A percentile compares a stretch with the other conserved stretches of the same genome.
phyloP scores from a whole-genome alignment of 2,113 vertebrate species.

The Leucoraja erinaceus region DNA sequence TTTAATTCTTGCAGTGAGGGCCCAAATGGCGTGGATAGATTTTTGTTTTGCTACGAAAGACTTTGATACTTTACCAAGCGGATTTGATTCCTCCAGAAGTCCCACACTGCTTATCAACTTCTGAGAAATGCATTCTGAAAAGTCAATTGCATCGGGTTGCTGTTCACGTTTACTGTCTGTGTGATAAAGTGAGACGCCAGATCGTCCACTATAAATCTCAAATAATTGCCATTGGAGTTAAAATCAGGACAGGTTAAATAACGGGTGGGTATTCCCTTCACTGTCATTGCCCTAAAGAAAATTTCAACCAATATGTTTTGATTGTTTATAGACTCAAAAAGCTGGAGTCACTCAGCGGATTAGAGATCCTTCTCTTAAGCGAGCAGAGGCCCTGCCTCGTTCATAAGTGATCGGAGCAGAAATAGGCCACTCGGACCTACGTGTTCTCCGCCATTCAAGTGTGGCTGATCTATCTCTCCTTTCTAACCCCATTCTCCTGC shows the following conservation, averaged over 20 bases:
- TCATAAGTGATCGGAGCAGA: too few species aligned
- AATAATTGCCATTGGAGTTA: neutral
- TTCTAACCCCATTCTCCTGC: too few species aligned
- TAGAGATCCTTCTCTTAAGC: too few species aligned
- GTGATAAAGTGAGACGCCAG: neutral
- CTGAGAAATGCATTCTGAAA: neutral
- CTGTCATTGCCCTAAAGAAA: neutral
- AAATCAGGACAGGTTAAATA: neutral
- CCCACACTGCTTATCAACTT: neutral
- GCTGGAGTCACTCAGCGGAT: too few species aligned
- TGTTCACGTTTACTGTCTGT: neutral
- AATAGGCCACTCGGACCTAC: too few species aligned
- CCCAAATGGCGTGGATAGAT: neutral
- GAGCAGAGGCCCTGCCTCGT: too few species aligned
- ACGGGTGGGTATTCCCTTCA: neutral
- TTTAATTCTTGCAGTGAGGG: neutral
- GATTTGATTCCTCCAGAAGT: neutral
- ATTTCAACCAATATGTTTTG: neutral
- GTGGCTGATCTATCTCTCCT: too few species aligned
- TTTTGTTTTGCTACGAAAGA: neutral
- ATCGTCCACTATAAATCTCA: neutral
- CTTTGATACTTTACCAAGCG: neutral
- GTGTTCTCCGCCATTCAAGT: too few species aligned
- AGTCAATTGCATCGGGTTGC: neutral
- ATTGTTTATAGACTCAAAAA: neutral